A percentile compares a stretch with the other conserved stretches of the same genome.
phyloP scores from a whole-genome alignment of 2,888 invertebrate genomes.

The Crocallis elinguaria region DNA sequence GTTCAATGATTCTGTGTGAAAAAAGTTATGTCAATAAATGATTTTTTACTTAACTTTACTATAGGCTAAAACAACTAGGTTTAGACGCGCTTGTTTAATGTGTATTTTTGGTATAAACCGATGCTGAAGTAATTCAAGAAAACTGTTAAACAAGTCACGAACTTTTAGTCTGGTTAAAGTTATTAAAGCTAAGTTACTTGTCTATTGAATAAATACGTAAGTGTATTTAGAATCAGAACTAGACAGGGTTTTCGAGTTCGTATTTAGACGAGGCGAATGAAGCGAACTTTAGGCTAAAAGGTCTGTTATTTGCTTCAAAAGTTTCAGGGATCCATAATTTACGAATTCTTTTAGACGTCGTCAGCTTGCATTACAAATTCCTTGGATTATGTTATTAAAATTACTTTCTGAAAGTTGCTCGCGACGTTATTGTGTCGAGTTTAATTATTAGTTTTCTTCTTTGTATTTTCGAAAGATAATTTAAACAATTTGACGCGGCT shows the following conservation, averaged over 20 bases:
- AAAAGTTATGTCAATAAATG: no score
- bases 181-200: no score
- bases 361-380: constrained; percentile 22
- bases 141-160: no score
- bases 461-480: no score
- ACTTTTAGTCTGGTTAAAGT: no score
- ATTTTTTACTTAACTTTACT: no score
- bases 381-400: constrained; percentile 9
- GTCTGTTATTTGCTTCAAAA: neutral
- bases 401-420: constrained; percentile 11
- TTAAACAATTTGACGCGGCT: no score
- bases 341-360: constrained; percentile 16
- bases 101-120: no score
- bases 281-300: neutral
- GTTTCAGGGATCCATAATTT: constrained; percentile 16
- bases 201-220: neutral
- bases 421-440: neutral
- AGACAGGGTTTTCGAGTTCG: neutral
- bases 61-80: no score
- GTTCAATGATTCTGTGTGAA: no score
- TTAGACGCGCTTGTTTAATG: no score
- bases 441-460: constrained; percentile 16
- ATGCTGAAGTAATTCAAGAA: no score
- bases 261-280: neutral
- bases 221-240: neutral